Percentiles rank a stretch among this genome's conserved stretches.
Evolutionary conservation across 2,797 vertebrate genomes (phyloP).

Genomic region (Chlorospingus flavigularis): DNA sequence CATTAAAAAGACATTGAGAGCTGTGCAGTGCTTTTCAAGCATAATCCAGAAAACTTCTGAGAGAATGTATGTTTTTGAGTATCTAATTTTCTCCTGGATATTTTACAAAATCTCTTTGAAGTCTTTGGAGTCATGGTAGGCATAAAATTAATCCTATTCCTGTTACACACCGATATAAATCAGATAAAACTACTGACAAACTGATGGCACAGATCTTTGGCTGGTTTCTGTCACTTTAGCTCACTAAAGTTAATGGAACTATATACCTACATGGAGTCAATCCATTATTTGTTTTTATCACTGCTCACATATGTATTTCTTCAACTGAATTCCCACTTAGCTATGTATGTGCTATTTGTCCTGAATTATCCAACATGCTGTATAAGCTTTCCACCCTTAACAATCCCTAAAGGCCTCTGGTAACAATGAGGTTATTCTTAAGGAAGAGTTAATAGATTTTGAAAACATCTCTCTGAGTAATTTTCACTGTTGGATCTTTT

Average conservation of each 20-base stretch:
- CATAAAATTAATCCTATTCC: neutral
- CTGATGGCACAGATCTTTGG: neutral
- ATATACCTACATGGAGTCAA: neutral
- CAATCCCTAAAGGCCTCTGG: neutral
- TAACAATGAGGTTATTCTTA: neutral
- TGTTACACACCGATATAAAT: neutral
- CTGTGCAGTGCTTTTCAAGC: neutral
- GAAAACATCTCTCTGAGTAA: neutral
- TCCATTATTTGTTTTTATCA: neutral
- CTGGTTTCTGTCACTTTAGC: neutral
- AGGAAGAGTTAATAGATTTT: neutral
- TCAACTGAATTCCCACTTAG: neutral
- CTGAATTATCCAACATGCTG: neutral
- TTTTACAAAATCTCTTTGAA: constrained; percentile 7
- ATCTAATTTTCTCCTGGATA: neutral
- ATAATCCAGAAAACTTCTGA: neutral
- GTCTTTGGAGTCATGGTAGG: neutral
- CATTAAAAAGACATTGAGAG: neutral
- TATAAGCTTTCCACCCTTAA: neutral
- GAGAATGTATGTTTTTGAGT: neutral
- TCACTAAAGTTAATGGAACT: neutral
- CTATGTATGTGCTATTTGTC: neutral
- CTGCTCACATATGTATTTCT: neutral
- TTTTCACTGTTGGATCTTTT: neutral
- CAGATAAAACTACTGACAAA: neutral